Conservation (phyloP, 2,797 vertebrate genomes). For the Odontamblyopus lacepedii region DNA sequence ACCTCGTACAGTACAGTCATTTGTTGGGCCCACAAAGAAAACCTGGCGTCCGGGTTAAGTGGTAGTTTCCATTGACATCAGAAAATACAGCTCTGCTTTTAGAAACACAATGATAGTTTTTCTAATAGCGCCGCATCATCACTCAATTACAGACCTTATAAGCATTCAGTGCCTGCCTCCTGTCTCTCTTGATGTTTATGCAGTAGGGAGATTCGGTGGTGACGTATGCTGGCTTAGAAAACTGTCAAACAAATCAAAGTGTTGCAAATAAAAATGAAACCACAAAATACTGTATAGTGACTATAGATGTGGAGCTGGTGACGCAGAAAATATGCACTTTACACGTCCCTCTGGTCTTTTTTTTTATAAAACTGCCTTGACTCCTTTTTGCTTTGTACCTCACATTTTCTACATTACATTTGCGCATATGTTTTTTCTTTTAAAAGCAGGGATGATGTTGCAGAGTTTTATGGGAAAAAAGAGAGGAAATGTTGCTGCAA, state of each 20-base stretch:
- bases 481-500: not conserved
- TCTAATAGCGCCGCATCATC: no score
- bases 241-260: not conserved
- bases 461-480: not conserved
- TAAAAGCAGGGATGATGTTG: not conserved
- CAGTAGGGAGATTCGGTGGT: no score
- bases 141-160: no score
- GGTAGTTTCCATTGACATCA: constrained; percentile 8
- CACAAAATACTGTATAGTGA: constrained; percentile 12
- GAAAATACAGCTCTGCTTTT: constrained; percentile 1
- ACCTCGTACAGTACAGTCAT: not conserved
- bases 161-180: no score
- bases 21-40: constrained; percentile 5
- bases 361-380: not conserved
- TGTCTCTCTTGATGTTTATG: not conserved
- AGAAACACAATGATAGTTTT: not conserved
- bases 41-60: constrained; percentile 14
- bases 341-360: not conserved
- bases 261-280: not conserved
- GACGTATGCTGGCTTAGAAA: not conserved
- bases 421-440: not conserved
- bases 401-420: not conserved
- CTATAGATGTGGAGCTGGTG: constrained; percentile 20
- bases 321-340: constrained; percentile 13
- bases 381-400: not conserved